phyloP scores from a whole-genome alignment of 2,797 vertebrate genomes.

The Taeniopygia guttata region DNA sequence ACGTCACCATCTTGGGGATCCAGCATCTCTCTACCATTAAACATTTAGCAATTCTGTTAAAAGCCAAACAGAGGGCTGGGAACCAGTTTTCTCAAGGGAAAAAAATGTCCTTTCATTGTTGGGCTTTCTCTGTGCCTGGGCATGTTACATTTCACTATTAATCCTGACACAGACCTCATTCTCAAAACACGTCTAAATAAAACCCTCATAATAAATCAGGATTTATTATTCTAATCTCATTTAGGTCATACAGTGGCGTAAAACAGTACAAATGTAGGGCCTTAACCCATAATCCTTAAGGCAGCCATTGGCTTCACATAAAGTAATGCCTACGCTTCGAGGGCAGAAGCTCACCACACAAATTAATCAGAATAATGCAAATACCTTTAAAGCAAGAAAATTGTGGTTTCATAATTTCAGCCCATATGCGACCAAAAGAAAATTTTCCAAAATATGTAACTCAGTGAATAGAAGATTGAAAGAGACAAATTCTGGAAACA shows the following conservation, averaged over 20 bases:
- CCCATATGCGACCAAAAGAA: neutral
- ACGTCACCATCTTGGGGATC: conserved; percentile 22
- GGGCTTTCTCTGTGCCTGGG: conserved; percentile 31
- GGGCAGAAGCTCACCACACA: neutral
- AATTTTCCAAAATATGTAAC: neutral
- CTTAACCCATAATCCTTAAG: conserved; percentile 44
- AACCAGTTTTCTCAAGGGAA: conserved; percentile 59
- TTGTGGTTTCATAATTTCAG: neutral
- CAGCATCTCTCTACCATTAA: neutral
- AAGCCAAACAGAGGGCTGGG: conserved; percentile 35
- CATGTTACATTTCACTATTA: conserved; percentile 51
- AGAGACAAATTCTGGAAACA: neutral
- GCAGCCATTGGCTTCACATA: neutral
- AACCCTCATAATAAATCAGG: conserved; percentile 56
- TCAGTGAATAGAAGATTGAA: neutral
- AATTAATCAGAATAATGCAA: neutral
- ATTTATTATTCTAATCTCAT: conserved; percentile 68
- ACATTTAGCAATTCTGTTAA: neutral
- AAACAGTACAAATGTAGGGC: conserved; percentile 7
- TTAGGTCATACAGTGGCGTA: conserved; percentile 56
- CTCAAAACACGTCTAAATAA: conserved; percentile 57
- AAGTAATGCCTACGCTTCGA: neutral
- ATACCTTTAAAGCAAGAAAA: neutral
- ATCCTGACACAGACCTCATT: conserved; percentile 46
- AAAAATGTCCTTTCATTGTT: conserved; percentile 18